These are phyloP conservation scores for Merluccius polli DNA, from an alignment of 2,797 vertebrate genomes.

Conservation along the genomic window DNA sequence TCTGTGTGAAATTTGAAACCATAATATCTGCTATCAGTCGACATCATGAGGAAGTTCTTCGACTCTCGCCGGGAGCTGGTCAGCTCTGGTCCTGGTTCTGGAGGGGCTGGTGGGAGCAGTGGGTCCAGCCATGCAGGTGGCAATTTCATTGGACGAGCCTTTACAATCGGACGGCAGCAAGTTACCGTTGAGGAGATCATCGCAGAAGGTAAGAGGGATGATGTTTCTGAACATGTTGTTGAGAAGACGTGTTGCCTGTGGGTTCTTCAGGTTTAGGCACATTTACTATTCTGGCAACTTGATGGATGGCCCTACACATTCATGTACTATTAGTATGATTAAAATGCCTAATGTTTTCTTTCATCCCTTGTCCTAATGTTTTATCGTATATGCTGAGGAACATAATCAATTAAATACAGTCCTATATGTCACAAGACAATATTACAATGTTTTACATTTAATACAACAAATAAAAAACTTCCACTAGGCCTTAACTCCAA, in stretches of 20 bases:
- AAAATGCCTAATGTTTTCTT: background rate
- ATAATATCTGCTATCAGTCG: constrained; percentile 5
- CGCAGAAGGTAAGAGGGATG: constrained; percentile 84
- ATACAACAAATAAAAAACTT: too few relatives aligned
- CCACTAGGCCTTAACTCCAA: too few relatives aligned
- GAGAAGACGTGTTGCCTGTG: background rate
- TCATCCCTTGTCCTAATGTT: background rate
- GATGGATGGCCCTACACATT: background rate
- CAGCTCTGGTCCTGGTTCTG: constrained; percentile 88
- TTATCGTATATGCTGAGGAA: background rate
- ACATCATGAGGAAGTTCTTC: constrained; percentile 97
- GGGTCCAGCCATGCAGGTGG: constrained; percentile 82
- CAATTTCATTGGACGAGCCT: constrained; percentile 90
- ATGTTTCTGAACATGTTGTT: background rate
- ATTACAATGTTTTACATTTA: background rate
- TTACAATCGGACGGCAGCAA: constrained; percentile 89
- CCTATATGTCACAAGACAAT: background rate
- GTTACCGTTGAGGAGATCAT: constrained; percentile 96
- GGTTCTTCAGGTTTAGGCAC: background rate
- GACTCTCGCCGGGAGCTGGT: constrained; percentile 94
- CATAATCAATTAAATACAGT: background rate
- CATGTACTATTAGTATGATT: background rate
- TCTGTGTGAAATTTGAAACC: constrained; percentile 6
- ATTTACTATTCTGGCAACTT: background rate
- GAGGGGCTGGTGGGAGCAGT: constrained; percentile 75